A percentile compares a stretch with the other conserved stretches of the same genome.
phyloP scores from a whole-genome alignment of 2,797 vertebrate genomes.

The Chiroxiphia lanceolata region DNA sequence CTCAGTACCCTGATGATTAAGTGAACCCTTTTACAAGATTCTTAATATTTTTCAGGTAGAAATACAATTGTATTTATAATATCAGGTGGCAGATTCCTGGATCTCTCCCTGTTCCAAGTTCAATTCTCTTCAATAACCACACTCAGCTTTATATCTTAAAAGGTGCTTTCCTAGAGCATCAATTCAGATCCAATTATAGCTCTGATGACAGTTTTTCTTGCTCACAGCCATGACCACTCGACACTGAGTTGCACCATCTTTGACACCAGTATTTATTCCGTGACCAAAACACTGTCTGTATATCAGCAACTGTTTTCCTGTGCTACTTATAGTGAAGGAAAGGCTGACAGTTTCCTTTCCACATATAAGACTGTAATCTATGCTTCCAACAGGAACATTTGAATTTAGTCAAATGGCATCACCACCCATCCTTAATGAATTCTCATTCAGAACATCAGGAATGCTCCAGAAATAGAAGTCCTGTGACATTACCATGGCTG shows the following conservation, averaged over 20 bases:
- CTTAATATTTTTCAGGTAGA: not conserved
- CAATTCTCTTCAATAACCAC: not conserved
- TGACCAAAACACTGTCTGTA: not conserved
- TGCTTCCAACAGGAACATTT: not conserved
- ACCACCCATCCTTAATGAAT: not conserved
- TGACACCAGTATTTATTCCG: not conserved
- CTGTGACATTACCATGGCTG: not conserved
- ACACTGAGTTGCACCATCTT: not conserved
- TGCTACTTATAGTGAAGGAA: not conserved
- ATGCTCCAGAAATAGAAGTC: not conserved
- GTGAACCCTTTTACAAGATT: not conserved
- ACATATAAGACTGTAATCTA: not conserved
- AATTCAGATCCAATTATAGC: not conserved
- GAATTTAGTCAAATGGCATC: not conserved
- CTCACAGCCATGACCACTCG: not conserved
- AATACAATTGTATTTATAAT: not conserved
- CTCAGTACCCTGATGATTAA: constrained; percentile 1
- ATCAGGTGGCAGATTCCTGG: not conserved
- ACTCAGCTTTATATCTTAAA: not conserved
- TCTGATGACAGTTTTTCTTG: not conserved
- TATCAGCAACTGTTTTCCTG: not conserved
- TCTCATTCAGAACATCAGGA: not conserved
- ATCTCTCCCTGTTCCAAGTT: not conserved
- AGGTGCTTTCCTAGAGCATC: not conserved
- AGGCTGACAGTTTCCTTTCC: not conserved